These are phyloP conservation scores for Heteropelma amictum DNA, from an alignment of 2,888 invertebrate genomes.

Conservation along the genomic window DNA sequence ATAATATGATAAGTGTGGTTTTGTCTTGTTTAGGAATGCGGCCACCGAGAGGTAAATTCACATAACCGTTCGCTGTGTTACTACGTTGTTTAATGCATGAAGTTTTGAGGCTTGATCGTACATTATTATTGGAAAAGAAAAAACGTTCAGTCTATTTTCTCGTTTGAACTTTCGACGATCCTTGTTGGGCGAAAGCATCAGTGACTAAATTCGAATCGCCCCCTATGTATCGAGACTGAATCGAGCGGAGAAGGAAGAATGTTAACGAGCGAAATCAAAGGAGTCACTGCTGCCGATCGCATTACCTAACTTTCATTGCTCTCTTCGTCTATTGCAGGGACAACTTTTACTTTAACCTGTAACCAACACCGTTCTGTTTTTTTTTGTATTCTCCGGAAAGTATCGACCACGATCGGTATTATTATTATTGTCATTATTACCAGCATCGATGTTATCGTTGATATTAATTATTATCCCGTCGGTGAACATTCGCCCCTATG, in stretches of 20 bases:
- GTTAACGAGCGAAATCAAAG: not conserved
- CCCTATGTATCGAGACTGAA: not conserved
- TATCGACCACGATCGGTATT: slow-evolving; percentile 6
- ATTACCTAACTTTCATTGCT: not conserved
- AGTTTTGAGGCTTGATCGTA: slow-evolving; percentile 51
- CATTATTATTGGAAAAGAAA: slow-evolving; percentile 18
- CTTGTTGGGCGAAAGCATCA: slow-evolving; percentile 14
- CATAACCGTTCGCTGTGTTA: slow-evolving; percentile 66
- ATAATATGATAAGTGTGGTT: slow-evolving; percentile 70
- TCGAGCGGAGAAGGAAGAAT: not conserved
- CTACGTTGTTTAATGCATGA: slow-evolving; percentile 67
- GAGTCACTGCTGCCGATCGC: slow-evolving; percentile 17
- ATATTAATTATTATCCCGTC: slow-evolving; percentile 45
- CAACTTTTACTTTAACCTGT: slow-evolving; percentile 28
- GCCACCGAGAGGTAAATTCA: slow-evolving; percentile 79
- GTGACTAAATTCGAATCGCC: slow-evolving; percentile 3
- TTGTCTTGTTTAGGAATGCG: slow-evolving; percentile 79
- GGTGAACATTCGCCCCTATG: slow-evolving; percentile 33
- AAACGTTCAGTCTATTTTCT: slow-evolving; percentile 6
- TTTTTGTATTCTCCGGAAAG: slow-evolving; percentile 1
- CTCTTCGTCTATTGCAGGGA: slow-evolving; percentile 34
- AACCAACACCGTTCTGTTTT: slow-evolving; percentile 17
- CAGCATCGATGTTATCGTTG: slow-evolving; percentile 60
- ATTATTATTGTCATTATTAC: slow-evolving; percentile 31
- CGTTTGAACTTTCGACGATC: slow-evolving; percentile 17